Percentiles rank a stretch among this genome's conserved stretches.
Evolutionary conservation across 2,113 vertebrate genomes (phyloP).

Genomic region (Cavia aperea): DNA sequence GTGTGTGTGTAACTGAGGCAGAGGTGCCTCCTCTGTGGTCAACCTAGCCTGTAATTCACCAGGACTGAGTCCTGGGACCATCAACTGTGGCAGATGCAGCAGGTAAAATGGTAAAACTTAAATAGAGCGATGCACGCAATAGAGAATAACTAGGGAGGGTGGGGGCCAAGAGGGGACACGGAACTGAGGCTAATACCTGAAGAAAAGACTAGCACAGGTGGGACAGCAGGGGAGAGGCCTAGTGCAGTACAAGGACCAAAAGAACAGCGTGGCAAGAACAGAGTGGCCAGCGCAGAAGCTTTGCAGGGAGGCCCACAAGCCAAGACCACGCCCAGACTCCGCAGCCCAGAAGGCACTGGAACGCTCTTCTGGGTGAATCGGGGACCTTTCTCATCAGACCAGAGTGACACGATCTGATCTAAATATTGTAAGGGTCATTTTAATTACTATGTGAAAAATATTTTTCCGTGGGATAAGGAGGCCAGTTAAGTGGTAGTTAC

Average conservation of each 20-base stretch:
- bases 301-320: not conserved
- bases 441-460: not conserved
- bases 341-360: not conserved
- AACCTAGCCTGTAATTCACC: not conserved
- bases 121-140: not conserved
- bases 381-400: not conserved
- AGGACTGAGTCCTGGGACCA: not conserved
- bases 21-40: not conserved
- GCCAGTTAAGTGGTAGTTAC: not conserved
- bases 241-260: not conserved
- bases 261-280: not conserved
- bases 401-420: not conserved
- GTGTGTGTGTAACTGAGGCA: no score
- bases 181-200: not conserved
- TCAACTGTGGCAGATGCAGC: no score
- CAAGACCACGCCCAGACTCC: not conserved
- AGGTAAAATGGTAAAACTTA: not conserved
- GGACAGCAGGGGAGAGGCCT: not conserved
- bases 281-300: no score
- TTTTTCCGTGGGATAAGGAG: not conserved
- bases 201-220: not conserved
- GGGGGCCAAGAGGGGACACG: not conserved
- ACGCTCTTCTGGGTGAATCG: not conserved
- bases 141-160: not conserved
- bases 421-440: not conserved